Base-by-base conservation (phyloP, 1,140 invertebrate genomes). In the Rhizoglyphus robini region DNA sequence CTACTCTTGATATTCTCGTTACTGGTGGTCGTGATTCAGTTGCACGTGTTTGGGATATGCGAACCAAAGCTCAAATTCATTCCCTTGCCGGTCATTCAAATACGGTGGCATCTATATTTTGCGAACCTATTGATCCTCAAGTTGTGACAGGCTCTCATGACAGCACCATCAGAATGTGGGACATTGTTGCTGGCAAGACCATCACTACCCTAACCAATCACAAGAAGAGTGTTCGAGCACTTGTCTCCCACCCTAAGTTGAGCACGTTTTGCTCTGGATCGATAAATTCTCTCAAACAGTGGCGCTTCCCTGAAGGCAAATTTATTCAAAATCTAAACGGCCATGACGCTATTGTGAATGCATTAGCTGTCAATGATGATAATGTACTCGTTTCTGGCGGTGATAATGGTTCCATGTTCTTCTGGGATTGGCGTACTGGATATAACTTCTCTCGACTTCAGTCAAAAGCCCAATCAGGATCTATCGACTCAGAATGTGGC, bases 391-490 rank as follows among this genome's bases (percentile, higher is more conserved):
- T 98, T 3, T 98, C 94, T 31, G 96, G 94, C 57, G 96, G 91
- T 61, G 96, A 99, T 75, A 99, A 99, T 78, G 96, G 96, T n/a
- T 94, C 93, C 8, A 83, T 99, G 79, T 85, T 90, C 75, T 90
- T 95, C 71, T 99, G 95, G 96, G 96, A 99, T 77, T 99, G 96
- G 95, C 83, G 88, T 71, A 96, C 94, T 18, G 96, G 95, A 57
- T 88, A 99, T 72, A 99, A 99, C 79, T 99, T 98, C 76, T 95
- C 98, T 78, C 81, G 90, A 70, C 75, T 90, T 61, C 84, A 96
- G 82, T 85, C 91, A 1, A 86, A 88, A 15, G 90, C 94, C 1
- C 95, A 99, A 76, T 94, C 96, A 0, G 96, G 95, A n/a, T 99
- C 94, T 2, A 97, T 99, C 84, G 96, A 99, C 75, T 96, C 90